Percentiles rank a stretch among this genome's conserved stretches.
Evolutionary conservation across 2,888 invertebrate species (phyloP).

Genomic region (Terebella lapidaria): DNA sequence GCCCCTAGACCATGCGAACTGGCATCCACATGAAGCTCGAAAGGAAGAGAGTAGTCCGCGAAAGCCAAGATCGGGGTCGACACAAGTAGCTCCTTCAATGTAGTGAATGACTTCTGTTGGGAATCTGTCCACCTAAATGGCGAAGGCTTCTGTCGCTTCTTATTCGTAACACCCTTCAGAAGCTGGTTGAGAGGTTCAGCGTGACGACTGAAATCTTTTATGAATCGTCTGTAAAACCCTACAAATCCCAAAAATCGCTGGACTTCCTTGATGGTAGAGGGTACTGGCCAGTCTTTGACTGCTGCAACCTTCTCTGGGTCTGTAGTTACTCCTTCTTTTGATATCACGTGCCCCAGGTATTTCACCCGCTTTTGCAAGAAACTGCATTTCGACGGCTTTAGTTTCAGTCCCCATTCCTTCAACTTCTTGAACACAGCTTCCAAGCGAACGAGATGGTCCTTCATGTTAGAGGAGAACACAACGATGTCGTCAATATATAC

Average conservation of each 20-base stretch:
- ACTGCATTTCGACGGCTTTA: slow-evolving; percentile 5
- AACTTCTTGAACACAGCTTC: background rate
- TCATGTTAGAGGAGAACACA: background rate
- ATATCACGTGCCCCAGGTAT: slow-evolving; percentile 2
- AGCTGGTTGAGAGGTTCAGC: no score
- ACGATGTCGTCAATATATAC: slow-evolving; percentile 6
- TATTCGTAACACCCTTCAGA: no score
- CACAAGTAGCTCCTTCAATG: no score
- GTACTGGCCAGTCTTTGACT: background rate
- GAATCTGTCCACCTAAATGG: no score
- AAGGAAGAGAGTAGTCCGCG: no score
- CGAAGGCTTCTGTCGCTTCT: no score
- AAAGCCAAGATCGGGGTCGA: no score
- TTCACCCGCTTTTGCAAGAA: slow-evolving; percentile 4
- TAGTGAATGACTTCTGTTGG: no score
- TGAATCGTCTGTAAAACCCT: background rate
- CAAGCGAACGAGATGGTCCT: background rate
- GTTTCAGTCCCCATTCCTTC: background rate
- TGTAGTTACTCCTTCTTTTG: background rate
- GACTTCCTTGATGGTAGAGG: background rate
- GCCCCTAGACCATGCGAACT: no score
- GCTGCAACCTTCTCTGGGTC: background rate
- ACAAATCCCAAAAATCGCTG: background rate
- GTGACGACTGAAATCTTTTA: background rate
- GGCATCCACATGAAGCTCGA: no score